phyloP scores from a whole-genome alignment of 1,140 invertebrate genomes.

The Bilobella aurantiaca region DNA sequence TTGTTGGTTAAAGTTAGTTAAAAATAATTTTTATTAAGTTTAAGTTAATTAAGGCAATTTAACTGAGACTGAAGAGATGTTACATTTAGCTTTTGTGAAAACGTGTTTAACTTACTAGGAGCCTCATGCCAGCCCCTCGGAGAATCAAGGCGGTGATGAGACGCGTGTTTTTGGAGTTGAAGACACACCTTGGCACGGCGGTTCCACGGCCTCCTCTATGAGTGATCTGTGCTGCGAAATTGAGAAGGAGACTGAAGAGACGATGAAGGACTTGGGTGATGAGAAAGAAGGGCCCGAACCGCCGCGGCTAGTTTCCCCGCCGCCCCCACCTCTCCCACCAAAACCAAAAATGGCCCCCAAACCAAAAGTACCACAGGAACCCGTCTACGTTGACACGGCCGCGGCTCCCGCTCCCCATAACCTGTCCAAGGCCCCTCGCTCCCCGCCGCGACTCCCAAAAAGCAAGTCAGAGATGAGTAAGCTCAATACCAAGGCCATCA shows the following conservation, averaged over 20 bases:
- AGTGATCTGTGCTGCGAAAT: constrained; percentile 29
- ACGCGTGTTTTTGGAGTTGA: constrained; percentile 32
- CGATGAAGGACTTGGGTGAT: neutral
- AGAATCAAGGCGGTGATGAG: constrained; percentile 11
- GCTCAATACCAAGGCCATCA: neutral
- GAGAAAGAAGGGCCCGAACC: neutral
- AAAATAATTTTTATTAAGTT: neutral
- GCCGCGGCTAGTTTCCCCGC: neutral
- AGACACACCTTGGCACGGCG: constrained; percentile 32
- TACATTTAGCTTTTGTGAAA: constrained; percentile 2
- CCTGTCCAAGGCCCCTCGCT: neutral
- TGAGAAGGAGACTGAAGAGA: constrained; percentile 13
- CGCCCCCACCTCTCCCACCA: neutral
- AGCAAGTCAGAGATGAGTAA: constrained; percentile 25
- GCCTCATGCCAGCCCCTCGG: too few relatives aligned
- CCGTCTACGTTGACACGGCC: neutral
- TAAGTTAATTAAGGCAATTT: too few relatives aligned
- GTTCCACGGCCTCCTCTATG: constrained; percentile 30
- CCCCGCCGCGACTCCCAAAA: constrained; percentile 24
- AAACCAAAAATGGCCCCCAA: neutral
- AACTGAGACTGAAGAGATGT: too few relatives aligned
- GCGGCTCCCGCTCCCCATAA: neutral
- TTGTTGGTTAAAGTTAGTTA: constrained; percentile 8
- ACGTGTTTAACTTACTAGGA: neutral
- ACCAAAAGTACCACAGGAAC: constrained; percentile 5